phyloP scores from a whole-genome alignment of 2,888 invertebrate genomes.

The Melipona beecheii region DNA sequence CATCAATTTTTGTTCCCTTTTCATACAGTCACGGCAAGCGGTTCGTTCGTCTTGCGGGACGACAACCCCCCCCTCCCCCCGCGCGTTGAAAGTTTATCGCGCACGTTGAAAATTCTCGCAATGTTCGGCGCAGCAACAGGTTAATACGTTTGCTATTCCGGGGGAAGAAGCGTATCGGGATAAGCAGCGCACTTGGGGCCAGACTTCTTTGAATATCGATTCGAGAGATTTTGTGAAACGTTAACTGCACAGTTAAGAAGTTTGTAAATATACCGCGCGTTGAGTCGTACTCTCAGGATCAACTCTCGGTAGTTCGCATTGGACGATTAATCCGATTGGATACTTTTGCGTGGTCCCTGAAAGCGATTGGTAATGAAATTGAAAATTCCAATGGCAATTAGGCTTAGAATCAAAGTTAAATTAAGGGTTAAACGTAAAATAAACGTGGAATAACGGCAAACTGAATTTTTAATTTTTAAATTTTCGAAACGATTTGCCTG shows the following conservation, averaged over 20 bases:
- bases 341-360: no score
- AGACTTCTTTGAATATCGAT: neutral
- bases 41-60: neutral
- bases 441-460: no score
- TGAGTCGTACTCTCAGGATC: no score
- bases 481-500: no score
- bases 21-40: neutral
- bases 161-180: neutral
- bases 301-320: no score
- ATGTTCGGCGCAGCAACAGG: slow-evolving; percentile 21
- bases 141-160: slow-evolving; percentile 10
- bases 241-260: neutral
- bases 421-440: no score
- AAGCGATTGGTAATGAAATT: no score
- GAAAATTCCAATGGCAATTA: no score
- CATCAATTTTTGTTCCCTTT: neutral
- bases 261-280: neutral
- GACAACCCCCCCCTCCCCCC: no score
- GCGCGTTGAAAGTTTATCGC: neutral
- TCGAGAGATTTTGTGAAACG: neutral
- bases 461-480: no score
- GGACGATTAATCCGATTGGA: no score
- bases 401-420: no score
- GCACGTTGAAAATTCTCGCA: slow-evolving; percentile 6
- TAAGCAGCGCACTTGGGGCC: neutral